A percentile compares a stretch with the other conserved stretches of the same genome.
Evolutionary conservation across 2,113 vertebrate genomes (phyloP).

Genomic region (Oxyura jamaicensis): DNA sequence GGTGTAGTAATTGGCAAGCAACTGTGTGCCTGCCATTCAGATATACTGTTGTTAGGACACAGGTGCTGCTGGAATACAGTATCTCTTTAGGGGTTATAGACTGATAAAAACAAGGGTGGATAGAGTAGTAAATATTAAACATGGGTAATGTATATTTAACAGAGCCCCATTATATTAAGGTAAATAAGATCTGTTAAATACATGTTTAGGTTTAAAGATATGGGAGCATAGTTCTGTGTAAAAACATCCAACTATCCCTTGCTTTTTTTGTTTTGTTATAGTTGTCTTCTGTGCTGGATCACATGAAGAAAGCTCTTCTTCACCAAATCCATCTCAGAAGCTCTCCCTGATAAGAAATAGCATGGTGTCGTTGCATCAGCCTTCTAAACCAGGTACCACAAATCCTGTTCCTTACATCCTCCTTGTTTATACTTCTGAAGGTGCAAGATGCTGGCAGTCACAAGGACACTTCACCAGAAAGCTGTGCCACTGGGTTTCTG

Average conservation of each 20-base stretch:
- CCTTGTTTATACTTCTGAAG: background rate
- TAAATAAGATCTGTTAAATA: background rate
- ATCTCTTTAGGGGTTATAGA: background rate
- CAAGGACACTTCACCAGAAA: background rate
- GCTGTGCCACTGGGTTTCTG: background rate
- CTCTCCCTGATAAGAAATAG: background rate
- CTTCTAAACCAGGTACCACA: slow-evolving; percentile 49
- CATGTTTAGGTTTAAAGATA: background rate
- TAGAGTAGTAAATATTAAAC: background rate
- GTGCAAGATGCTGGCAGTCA: background rate
- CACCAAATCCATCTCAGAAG: slow-evolving; percentile 16
- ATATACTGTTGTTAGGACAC: background rate
- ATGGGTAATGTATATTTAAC: no score
- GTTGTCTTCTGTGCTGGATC: slow-evolving; percentile 13
- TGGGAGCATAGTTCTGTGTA: background rate
- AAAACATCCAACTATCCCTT: background rate
- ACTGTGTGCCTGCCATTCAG: background rate
- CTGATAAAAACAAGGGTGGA: background rate
- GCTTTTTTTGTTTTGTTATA: slow-evolving; percentile 24
- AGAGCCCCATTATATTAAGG: no score
- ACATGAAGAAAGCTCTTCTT: slow-evolving; percentile 32
- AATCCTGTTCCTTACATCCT: background rate
- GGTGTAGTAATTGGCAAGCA: background rate
- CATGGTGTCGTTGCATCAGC: slow-evolving; percentile 25
- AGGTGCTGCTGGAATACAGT: background rate